phyloP scores from a whole-genome alignment of 2,113 vertebrate genomes.

The Hypocryptadius cinnamomeus region DNA sequence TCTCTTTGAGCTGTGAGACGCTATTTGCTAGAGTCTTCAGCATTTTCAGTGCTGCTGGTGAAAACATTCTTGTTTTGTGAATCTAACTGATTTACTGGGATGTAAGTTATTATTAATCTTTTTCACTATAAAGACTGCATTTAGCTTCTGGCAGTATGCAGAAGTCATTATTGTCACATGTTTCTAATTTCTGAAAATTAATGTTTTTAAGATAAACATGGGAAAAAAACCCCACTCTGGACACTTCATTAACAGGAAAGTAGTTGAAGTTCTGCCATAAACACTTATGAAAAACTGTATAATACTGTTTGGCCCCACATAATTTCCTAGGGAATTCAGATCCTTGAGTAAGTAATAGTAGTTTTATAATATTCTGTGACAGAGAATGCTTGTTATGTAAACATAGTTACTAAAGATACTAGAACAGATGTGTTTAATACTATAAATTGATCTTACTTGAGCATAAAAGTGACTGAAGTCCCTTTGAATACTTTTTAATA shows the following conservation, averaged over 20 bases:
- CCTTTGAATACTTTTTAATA: background rate
- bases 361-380: slow-evolving; percentile 53
- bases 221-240: slow-evolving; percentile 41
- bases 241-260: slow-evolving; percentile 54
- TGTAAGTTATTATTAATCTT: slow-evolving; percentile 20
- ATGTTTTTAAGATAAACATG: slow-evolving; percentile 56
- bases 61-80: background rate
- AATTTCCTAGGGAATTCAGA: slow-evolving; percentile 60
- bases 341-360: slow-evolving; percentile 44
- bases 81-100: slow-evolving; percentile 4
- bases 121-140: background rate
- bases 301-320: slow-evolving; percentile 57
- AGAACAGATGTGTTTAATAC: slow-evolving; percentile 33
- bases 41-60: background rate
- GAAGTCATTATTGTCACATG: slow-evolving; percentile 48
- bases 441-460: background rate
- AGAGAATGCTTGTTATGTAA: slow-evolving; percentile 59
- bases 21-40: background rate
- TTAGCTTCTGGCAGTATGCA: slow-evolving; percentile 48
- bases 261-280: slow-evolving; percentile 71
- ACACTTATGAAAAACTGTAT: slow-evolving; percentile 40
- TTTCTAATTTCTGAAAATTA: slow-evolving; percentile 66
- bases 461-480: background rate
- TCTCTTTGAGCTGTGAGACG: background rate
- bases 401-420: slow-evolving; percentile 60